Conservation (phyloP, 2,888 invertebrate genomes). For the Erebia ligea region DNA sequence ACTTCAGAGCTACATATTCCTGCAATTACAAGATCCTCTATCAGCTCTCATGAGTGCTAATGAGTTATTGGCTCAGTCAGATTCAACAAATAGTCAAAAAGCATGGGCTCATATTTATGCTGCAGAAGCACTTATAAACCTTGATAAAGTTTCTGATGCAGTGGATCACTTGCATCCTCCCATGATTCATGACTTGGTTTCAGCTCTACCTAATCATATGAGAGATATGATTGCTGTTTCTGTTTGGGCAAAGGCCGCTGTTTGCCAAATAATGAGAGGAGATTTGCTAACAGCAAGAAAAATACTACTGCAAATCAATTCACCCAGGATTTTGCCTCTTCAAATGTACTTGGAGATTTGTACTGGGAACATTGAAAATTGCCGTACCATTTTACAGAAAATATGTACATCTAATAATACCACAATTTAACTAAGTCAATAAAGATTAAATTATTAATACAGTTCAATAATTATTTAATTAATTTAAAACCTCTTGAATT, state of each 20-base stretch:
- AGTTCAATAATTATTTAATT: neutral
- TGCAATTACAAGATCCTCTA: conserved; percentile 93
- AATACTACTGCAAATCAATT: conserved; percentile 76
- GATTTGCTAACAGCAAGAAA: conserved; percentile 76
- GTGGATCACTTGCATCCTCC: conserved; percentile 92
- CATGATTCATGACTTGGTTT: conserved; percentile 82
- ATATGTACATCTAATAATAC: conserved; percentile 62
- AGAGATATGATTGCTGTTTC: conserved; percentile 77
- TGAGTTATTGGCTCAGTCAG: conserved; percentile 87
- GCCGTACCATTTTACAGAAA: conserved; percentile 73
- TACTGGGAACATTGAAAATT: conserved; percentile 79
- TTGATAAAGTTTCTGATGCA: conserved; percentile 93
- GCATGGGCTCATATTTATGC: conserved; percentile 94
- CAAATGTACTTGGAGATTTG: conserved; percentile 84
- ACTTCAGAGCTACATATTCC: conserved; percentile 91
- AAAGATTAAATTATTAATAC: neutral
- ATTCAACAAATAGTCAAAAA: conserved; percentile 81
- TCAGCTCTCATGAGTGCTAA: conserved; percentile 90
- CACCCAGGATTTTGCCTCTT: conserved; percentile 73
- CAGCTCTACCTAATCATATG: conserved; percentile 71
- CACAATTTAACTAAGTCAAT: conserved; percentile 38
- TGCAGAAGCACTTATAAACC: conserved; percentile 92
- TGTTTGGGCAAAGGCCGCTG: conserved; percentile 80
- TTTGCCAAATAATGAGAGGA: conserved; percentile 73
- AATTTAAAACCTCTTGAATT: too few species aligned